phyloP scores from a whole-genome alignment of 2,113 vertebrate species.

The Puffinus mauretanicus region DNA sequence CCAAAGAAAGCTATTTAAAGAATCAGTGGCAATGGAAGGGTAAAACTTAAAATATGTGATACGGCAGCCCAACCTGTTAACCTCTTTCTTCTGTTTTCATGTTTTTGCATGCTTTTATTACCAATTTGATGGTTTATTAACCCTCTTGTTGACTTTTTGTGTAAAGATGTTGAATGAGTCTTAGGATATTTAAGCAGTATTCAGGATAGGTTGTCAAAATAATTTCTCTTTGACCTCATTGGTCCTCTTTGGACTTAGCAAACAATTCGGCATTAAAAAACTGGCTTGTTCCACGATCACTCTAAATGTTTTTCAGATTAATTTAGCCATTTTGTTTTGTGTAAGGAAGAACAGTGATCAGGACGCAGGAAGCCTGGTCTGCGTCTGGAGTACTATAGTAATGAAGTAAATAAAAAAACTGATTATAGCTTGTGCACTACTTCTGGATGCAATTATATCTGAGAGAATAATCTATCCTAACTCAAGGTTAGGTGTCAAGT shows the following conservation, averaged over 20 bases:
- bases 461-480: background rate
- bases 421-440: background rate
- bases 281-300: accelerated
- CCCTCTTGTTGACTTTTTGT: background rate
- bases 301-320: background rate
- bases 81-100: background rate
- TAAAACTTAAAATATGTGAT: background rate
- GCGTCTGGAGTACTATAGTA: background rate
- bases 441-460: background rate
- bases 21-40: background rate
- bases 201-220: background rate
- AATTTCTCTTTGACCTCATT: background rate
- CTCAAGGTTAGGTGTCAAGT: background rate
- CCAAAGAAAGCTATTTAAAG: background rate
- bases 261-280: background rate
- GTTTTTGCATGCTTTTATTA: background rate
- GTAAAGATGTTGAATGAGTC: background rate
- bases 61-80: background rate
- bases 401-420: background rate
- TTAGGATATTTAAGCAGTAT: background rate
- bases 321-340: background rate
- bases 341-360: background rate
- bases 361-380: background rate
- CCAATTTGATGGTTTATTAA: background rate
- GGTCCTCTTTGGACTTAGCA: background rate